Evolutionary conservation across 1,140 invertebrate genomes (phyloP).

Genomic region (Drosophila rhopaloa): DNA sequence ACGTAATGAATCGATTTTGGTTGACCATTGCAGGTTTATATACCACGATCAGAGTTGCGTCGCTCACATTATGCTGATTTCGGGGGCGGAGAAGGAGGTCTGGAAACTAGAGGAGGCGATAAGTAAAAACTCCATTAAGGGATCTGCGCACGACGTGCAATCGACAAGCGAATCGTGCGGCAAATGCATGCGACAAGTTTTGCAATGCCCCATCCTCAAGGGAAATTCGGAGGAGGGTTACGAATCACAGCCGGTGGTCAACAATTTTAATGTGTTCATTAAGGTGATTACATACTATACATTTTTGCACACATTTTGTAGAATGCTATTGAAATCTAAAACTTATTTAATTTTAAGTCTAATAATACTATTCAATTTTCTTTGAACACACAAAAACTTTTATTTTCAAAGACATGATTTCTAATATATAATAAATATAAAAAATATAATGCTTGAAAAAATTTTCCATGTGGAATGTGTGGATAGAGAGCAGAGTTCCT

Average conservation of each 20-base stretch:
- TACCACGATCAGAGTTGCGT: conserved; percentile 45
- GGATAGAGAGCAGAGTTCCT: too few species aligned
- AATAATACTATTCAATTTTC: too few species aligned
- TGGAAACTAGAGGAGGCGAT: conserved; percentile 26
- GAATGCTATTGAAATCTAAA: too few species aligned
- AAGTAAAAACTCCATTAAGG: conserved; percentile 70
- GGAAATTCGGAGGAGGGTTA: neutral
- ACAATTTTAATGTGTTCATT: conserved; percentile 2
- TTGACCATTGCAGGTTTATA: conserved; percentile 60
- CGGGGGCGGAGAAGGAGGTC: conserved; percentile 13
- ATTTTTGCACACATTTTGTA: neutral
- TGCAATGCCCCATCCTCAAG: conserved; percentile 52
- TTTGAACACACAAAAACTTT: too few species aligned
- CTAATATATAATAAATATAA: too few species aligned
- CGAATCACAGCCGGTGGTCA: conserved; percentile 1
- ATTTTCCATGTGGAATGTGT: too few species aligned
- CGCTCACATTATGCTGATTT: conserved; percentile 46
- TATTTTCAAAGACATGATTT: too few species aligned
- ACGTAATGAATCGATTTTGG: conserved; percentile 66
- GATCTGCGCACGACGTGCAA: conserved; percentile 68
- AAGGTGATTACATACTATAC: neutral
- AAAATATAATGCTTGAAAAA: too few species aligned
- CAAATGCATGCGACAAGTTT: conserved; percentile 76
- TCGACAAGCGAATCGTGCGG: conserved; percentile 75
- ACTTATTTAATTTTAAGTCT: too few species aligned